A percentile compares a stretch with the other conserved stretches of the same genome.
Evolutionary conservation across 2,888 invertebrate genomes (phyloP).

Genomic region (Megalurothrips usitatus): DNA sequence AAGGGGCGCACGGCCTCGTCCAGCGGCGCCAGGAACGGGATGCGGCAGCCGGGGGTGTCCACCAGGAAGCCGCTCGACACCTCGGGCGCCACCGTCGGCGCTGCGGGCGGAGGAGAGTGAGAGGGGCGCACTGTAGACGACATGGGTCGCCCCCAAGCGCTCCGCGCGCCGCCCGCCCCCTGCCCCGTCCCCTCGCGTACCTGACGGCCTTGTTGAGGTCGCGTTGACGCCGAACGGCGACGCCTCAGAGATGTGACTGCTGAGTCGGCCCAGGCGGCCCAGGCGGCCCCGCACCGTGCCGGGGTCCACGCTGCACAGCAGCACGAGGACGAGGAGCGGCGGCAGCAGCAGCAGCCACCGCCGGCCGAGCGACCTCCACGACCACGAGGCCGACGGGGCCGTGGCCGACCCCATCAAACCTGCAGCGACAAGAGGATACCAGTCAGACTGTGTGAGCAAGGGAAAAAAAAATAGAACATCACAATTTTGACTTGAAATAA

Average conservation of each 20-base stretch:
- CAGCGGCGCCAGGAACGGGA: conserved; percentile 60
- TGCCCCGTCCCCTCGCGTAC: not conserved
- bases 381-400: not conserved
- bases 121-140: not conserved
- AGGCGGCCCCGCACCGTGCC: conserved; percentile 1
- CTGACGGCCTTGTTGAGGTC: not conserved
- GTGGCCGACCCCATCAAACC: not conserved
- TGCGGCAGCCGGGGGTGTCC: conserved; percentile 62
- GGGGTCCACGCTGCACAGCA: conserved; percentile 4
- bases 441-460: too few species aligned
- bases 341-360: conserved; percentile 12
- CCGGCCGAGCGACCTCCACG: not conserved
- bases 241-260: too few species aligned
- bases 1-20: conserved; percentile 55
- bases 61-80: conserved; percentile 49
- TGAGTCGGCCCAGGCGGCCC: not conserved
- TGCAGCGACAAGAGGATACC: not conserved
- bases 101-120: not conserved
- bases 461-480: too few species aligned
- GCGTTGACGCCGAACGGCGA: not conserved
- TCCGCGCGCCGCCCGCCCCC: too few species aligned
- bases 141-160: not conserved
- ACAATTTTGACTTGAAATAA: too few species aligned
- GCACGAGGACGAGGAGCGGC: not conserved
- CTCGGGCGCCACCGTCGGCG: not conserved